Conservation (phyloP, 2,113 vertebrate genomes). For the Coptodon rendalli region DNA sequence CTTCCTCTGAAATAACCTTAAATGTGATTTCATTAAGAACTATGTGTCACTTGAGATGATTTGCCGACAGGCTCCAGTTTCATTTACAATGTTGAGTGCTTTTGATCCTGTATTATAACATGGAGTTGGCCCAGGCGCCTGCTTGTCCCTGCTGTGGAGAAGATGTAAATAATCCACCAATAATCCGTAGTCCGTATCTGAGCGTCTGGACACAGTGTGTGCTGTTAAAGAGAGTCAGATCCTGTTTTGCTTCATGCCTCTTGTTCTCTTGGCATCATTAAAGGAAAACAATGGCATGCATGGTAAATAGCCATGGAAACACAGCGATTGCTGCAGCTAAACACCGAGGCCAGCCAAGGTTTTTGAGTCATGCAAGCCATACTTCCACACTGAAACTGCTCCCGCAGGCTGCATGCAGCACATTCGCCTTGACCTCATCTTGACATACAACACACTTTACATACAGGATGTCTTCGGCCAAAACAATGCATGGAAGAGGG, state of each 20-base stretch:
- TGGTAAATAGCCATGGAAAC: slow-evolving; percentile 33
- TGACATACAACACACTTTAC: background rate
- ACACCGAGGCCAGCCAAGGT: background rate
- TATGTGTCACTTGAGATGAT: background rate
- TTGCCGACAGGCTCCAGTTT: slow-evolving; percentile 3
- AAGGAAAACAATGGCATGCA: slow-evolving; percentile 24
- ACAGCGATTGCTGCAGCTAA: background rate
- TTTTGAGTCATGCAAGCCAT: background rate
- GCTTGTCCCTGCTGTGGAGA: background rate
- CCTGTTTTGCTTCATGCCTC: slow-evolving; percentile 35
- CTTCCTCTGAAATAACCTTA: slow-evolving; percentile 6
- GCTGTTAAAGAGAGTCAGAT: slow-evolving; percentile 7
- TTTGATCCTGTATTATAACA: slow-evolving; percentile 11
- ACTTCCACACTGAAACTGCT: background rate
- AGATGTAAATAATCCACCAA: background rate
- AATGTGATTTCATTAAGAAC: slow-evolving; percentile 10
- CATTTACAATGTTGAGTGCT: background rate
- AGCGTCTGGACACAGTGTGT: slow-evolving; percentile 16
- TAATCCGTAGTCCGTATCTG: background rate
- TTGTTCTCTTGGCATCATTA: slow-evolving; percentile 34
- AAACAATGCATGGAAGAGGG: background rate
- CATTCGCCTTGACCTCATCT: background rate
- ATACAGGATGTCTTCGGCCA: background rate
- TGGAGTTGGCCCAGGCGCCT: background rate
- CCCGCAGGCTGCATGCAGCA: background rate